Evolutionary conservation across 2,888 invertebrate genomes (phyloP), one percentile per base, ranked within the genome.

Genomic region (Euspilapteryx auroguttella): DNA sequence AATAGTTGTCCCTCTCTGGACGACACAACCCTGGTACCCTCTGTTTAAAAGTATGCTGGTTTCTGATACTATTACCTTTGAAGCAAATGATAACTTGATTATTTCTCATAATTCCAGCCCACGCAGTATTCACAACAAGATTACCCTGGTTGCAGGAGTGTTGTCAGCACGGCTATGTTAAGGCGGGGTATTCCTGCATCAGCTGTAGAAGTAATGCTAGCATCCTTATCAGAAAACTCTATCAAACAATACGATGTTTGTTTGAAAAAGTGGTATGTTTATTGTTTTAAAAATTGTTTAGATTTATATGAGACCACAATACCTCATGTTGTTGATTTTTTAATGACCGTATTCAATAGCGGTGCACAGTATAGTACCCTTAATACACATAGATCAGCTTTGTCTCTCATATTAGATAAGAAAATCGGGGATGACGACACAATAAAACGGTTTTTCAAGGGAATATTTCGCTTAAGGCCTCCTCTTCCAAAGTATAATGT

Each of bases 381-480:
- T 14, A 33, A 33, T 20, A 23, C 24, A 14, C 24, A 21, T 15
- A 20, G 32, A n/a, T 35, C 33, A n/a, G 33, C 33, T 5, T 7
- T 33, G 4, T 13, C 26, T 11, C 12, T 32, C 10, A 21, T 35
- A 11, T n/a, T 29, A 7, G 24, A 11, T 3, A 9, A 21, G 8
- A 20, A 31, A 9, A 25, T 31, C n/a, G 22, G 25, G 4, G 9
- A 6, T 5, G 23, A 28, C 21, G 25, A 31, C 3, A 21, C 14
- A 6, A 13, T 31, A 3, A 28, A 28, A 27, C 14, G 34, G 12
- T 37, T 37, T 31, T 27, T 37, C 9, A 37, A 33, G 15, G 41
- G 39, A 5, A 31, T 37, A 10, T 39, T 34, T 34, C 17, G 17
- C 8, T 8, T 17, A 17, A 5, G 17, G 5, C 17, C 17, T 8